Base-by-base conservation (phyloP, 2,113 vertebrate genomes). In the Archocentrus centrarchus region DNA sequence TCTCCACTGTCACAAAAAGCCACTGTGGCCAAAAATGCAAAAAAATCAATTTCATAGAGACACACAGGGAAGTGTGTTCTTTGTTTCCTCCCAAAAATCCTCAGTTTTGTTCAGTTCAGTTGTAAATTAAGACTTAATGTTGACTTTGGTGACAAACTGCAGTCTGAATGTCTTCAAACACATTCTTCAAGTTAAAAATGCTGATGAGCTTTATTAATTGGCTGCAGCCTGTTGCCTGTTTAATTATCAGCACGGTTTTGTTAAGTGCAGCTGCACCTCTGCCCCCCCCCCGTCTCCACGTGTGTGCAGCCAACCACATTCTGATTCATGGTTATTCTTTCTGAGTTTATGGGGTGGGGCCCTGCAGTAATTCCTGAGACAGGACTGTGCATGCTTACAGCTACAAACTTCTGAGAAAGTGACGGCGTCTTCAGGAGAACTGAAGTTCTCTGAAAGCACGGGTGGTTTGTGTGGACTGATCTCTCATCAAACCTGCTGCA, bases 1-100 rank as follows among this genome's bases (percentile, higher is more conserved):
- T 24, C 24, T 24, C 24, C 24, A 24, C 24, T 24, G 24, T 24
- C 1, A 47, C 44, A 15, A 5, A 30, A 5, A 0, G 0, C 18
- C 17, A 32, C 18, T 32, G 24, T 24, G 24, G 24, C 24, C 24
- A 24, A 24, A 24, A 24, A 24, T 24, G 24, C 24, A 24, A 24
- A 24, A 24, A 24, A 24, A 24, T 27, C 27, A 2, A 27, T 27
- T 27, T 27, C 2, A 61, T 3, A 15, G 61, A 63, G 32, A 63
- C 1, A 37, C 10, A 1, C 37, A 32, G 60, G 11, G 60, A 14
- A 10, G 35, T 0, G 3, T n/a, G 18, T n/a, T 62, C 60, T 6
- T 62, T 18, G 0, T 62, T 35, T 35, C 0, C 60, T 24, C 60
- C 35, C n/a, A 62, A 62, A 20, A 17, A 0, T 37, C 18, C 10